Base-by-base conservation (phyloP, 2,797 vertebrate species). In the Myotis vivesi region DNA sequence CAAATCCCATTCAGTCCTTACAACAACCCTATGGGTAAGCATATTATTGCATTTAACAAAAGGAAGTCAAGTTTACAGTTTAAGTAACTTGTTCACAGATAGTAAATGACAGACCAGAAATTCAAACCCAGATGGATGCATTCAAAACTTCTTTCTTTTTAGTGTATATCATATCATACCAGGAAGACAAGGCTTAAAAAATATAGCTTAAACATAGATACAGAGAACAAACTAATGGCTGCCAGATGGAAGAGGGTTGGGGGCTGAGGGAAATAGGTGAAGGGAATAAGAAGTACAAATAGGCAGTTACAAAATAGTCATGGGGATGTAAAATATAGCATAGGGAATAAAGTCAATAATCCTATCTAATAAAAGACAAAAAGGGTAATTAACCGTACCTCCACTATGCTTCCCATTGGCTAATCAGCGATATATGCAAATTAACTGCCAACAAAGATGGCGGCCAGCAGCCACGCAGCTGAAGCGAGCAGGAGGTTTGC, bases 131-230 rank as follows among this genome's bases (percentile, higher is more conserved):
- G 33, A 66, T 66, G n/a, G 79, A 2, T 91, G 20, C 17, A 71
- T 81, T 64, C n/a, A 88, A 89, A 93, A 10, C 10, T 25, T 76
- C 87, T 87, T 93, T 82, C n/a, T 92, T 92, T 92, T 72, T 44
- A 92, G 51, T 55, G 36, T 36, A 12, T 46, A 62, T 33, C 33
- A 15, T 33, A 38, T 30, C 23, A 38, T 36, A 44, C 8, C 55
- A 81, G 55, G 41, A 83, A 75, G 51, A 83, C 3, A 89, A 28
- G 7, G 25, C 36, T 82, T 86, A 89, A 79, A 75, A 91, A 77
- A 71, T 8, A 76, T 4, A 62, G 79, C 36, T 44, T 62, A 12
- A 44, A 71, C 23, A 95, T n/a, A n/a, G 28, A 30, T 62, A 44
- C 17, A 62, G 57, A 62, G 28, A 41, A 62, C 36, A 30, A 62